phyloP scores from a whole-genome alignment of 2,113 vertebrate species.

The Formicarius rufipectus region DNA sequence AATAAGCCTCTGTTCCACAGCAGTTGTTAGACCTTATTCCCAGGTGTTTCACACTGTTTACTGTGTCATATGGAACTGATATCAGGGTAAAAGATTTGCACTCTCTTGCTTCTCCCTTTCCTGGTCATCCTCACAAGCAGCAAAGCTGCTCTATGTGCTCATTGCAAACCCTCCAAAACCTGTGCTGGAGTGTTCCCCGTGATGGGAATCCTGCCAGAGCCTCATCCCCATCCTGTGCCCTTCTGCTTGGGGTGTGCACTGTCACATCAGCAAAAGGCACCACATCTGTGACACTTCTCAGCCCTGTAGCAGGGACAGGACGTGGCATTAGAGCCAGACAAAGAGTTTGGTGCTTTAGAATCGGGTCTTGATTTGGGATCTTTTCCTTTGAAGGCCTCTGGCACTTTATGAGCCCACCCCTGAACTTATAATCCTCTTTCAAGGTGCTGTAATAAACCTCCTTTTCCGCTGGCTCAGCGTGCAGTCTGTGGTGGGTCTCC shows the following conservation, averaged over 20 bases:
- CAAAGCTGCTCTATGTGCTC: background rate
- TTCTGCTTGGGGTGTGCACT: background rate
- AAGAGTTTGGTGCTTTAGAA: background rate
- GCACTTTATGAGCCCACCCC: constrained; percentile 11
- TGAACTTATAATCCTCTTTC: constrained; percentile 31
- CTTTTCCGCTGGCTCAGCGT: background rate
- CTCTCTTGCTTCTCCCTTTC: background rate
- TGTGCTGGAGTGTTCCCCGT: background rate
- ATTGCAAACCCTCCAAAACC: background rate
- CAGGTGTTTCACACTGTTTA: background rate
- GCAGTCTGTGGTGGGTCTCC: constrained; percentile 38
- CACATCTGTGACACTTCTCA: background rate
- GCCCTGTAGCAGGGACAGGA: background rate
- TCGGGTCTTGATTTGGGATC: background rate
- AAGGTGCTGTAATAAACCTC: background rate
- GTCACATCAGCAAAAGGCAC: background rate
- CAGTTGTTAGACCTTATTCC: background rate
- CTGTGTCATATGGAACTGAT: background rate
- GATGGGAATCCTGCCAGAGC: background rate
- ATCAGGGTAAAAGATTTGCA: background rate
- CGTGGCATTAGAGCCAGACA: background rate
- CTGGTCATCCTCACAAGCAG: background rate
- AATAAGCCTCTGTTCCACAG: background rate
- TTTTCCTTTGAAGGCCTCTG: constrained; percentile 12
- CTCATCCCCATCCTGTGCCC: background rate